Evolutionary conservation across 2,888 invertebrate genomes (phyloP).

Genomic region (Stenodera caucasica): DNA sequence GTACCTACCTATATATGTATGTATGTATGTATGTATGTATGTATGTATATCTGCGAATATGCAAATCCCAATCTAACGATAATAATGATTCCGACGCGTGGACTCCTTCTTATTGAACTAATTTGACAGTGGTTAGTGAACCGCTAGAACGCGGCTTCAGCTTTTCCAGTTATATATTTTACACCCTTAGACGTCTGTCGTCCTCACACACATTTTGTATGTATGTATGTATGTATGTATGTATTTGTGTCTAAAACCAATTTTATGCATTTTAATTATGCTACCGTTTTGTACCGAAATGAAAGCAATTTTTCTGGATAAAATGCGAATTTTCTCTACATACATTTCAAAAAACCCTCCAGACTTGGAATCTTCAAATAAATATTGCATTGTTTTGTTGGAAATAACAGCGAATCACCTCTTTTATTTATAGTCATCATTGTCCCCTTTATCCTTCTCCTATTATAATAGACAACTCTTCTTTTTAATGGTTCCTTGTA

Average conservation of each 20-base stretch:
- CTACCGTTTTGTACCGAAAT: constrained; percentile 17
- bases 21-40: no score
- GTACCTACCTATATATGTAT: no score
- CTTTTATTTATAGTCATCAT: not conserved
- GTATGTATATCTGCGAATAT: constrained; percentile 43
- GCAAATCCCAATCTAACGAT: constrained; percentile 54
- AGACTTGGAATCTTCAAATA: no score
- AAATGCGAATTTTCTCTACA: not conserved
- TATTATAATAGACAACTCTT: constrained; percentile 47
- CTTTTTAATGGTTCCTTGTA: constrained; percentile 48
- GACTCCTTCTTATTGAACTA: constrained; percentile 60
- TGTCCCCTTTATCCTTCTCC: constrained; percentile 22
- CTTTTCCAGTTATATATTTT: constrained; percentile 47
- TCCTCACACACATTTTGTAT: constrained; percentile 12
- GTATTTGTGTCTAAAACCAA: no score
- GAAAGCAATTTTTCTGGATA: constrained; percentile 22
- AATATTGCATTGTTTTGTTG: not conserved
- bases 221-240: constrained; percentile 27
- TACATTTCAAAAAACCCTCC: not conserved
- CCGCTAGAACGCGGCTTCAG: constrained; percentile 46
- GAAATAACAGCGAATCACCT: not conserved
- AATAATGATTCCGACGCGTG: constrained; percentile 58
- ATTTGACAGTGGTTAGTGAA: constrained; percentile 54
- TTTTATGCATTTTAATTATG: constrained; percentile 34
- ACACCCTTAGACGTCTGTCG: constrained; percentile 35